These are phyloP conservation scores for Peromyscus maniculatus DNA, from an alignment of 2,113 vertebrate species.

Conservation along the genomic window DNA sequence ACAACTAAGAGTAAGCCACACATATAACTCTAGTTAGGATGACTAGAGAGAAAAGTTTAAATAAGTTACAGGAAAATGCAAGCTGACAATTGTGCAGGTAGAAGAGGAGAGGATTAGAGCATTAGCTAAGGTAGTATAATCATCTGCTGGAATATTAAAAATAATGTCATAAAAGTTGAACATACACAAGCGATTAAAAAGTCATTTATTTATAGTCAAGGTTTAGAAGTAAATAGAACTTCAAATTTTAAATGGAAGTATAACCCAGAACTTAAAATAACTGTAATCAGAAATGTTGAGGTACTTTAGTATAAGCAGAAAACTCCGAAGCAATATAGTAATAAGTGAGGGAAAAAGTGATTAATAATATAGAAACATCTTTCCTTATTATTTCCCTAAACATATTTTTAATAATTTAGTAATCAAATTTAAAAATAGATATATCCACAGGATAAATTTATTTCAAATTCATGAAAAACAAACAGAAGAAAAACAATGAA, in stretches of 20 bases:
- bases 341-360: background rate
- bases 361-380: background rate
- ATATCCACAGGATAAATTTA: background rate
- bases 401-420: background rate
- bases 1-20: background rate
- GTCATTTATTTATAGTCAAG: background rate
- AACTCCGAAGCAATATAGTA: background rate
- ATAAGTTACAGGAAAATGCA: conserved; percentile 27
- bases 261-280: background rate
- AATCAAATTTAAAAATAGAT: background rate
- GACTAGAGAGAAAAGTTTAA: background rate
- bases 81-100: background rate
- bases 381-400: background rate
- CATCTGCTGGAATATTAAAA: background rate
- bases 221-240: background rate
- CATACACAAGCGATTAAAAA: background rate
- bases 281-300: background rate
- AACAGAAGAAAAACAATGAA: background rate
- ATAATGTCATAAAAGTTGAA: background rate
- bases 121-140: background rate
- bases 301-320: background rate
- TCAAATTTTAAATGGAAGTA: background rate
- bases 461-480: background rate
- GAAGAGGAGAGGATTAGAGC: background rate
- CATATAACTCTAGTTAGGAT: background rate